phyloP scores from a whole-genome alignment of 2,888 invertebrate species.

The Noctua pronuba region DNA sequence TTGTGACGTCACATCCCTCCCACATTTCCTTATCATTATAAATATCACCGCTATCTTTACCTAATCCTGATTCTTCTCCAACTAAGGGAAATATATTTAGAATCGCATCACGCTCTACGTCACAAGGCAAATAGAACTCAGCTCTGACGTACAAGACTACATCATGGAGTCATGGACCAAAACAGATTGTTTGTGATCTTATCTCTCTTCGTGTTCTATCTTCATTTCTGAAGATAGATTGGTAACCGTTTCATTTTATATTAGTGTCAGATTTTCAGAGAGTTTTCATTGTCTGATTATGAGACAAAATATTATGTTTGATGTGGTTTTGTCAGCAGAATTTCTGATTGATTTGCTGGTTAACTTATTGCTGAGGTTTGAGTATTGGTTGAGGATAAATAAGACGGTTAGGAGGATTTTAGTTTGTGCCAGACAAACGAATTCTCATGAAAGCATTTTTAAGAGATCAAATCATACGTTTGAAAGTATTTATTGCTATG shows the following conservation, averaged over 20 bases:
- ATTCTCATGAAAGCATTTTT: not conserved
- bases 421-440: not conserved
- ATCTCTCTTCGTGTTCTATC: constrained; percentile 24
- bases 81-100: constrained; percentile 47
- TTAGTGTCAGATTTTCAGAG: constrained; percentile 9
- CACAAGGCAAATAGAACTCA: constrained; percentile 28
- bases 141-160: constrained; percentile 44
- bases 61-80: constrained; percentile 15
- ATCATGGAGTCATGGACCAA: constrained; percentile 37
- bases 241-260: not conserved
- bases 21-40: not conserved
- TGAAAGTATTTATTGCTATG: not conserved
- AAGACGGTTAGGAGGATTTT: not conserved
- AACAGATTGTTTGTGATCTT: constrained; percentile 37
- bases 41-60: constrained; percentile 12
- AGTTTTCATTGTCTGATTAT: constrained; percentile 1
- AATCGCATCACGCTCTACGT: constrained; percentile 54
- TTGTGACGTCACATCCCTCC: not conserved
- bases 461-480: not conserved
- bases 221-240: constrained; percentile 23
- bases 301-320: constrained; percentile 14
- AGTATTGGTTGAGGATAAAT: not conserved
- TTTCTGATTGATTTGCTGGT: constrained; percentile 18
- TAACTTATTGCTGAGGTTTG: constrained; percentile 1
- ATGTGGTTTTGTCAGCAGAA: constrained; percentile 32